Conservation (phyloP, 2,888 invertebrate genomes). For the Autographa pulchrina region DNA sequence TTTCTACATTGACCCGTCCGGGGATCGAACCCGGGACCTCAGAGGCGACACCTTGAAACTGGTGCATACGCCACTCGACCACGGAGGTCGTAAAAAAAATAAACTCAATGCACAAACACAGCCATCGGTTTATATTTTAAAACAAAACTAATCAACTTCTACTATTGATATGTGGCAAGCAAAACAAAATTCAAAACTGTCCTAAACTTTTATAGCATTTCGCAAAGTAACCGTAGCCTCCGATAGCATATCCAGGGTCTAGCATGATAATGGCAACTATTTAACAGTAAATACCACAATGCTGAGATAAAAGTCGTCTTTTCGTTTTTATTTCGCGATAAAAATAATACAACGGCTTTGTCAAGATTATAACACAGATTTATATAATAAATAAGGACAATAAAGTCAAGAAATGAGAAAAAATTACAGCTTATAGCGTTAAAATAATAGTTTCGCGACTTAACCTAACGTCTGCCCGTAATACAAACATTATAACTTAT, state of each 20-base stretch:
- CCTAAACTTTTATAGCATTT: background rate
- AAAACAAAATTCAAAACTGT: too few relatives aligned
- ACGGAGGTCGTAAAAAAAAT: too few relatives aligned
- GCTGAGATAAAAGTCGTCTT: background rate
- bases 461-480: conserved; percentile 43
- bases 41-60: too few relatives aligned
- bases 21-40: too few relatives aligned
- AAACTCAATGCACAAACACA: too few relatives aligned
- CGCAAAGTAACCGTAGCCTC: background rate
- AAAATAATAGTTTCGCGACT: conserved; percentile 51
- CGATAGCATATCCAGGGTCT: background rate
- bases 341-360: conserved; percentile 1
- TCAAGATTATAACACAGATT: conserved; percentile 11
- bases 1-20: too few relatives aligned
- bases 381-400: conserved; percentile 24
- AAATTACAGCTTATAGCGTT: conserved; percentile 37
- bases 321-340: background rate
- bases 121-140: too few relatives aligned
- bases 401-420: conserved; percentile 15
- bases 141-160: too few relatives aligned
- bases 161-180: too few relatives aligned
- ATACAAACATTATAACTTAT: conserved; percentile 40
- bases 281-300: background rate
- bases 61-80: too few relatives aligned
- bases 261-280: background rate